These are phyloP conservation scores for Bos taurus DNA, from an alignment of 2,113 vertebrate species.

Conservation along the genomic window DNA sequence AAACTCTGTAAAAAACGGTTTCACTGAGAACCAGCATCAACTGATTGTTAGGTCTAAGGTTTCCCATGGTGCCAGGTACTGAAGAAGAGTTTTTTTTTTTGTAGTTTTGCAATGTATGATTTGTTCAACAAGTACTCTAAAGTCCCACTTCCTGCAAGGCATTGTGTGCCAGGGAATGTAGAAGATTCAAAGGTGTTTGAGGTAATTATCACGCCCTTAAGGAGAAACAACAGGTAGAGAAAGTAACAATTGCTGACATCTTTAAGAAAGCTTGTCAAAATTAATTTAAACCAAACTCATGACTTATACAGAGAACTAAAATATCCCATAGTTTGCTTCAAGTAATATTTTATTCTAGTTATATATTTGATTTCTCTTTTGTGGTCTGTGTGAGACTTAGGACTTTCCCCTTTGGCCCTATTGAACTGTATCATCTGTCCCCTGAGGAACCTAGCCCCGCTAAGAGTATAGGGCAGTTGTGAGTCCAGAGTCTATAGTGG, in stretches of 20 bases:
- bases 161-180: background rate
- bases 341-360: background rate
- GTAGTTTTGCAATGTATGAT: background rate
- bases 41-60: background rate
- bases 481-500: background rate
- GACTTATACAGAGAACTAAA: background rate
- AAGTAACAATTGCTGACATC: background rate
- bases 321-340: background rate
- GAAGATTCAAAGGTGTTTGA: background rate
- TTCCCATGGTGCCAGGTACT: background rate
- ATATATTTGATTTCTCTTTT: background rate
- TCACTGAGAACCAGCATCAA: background rate
- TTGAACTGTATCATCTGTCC: background rate
- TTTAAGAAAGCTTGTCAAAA: constrained; percentile 17
- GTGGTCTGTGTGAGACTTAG: background rate
- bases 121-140: background rate
- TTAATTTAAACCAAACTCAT: background rate
- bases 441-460: background rate
- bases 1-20: background rate
- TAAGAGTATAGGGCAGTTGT: background rate
- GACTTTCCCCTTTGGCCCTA: background rate
- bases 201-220: background rate
- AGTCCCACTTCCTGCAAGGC: background rate
- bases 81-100: background rate
- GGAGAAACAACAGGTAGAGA: background rate